Evolutionary conservation across 2,113 vertebrate genomes (phyloP), one percentile per base, ranked within the genome.

Genomic region (Junco hyemalis): DNA sequence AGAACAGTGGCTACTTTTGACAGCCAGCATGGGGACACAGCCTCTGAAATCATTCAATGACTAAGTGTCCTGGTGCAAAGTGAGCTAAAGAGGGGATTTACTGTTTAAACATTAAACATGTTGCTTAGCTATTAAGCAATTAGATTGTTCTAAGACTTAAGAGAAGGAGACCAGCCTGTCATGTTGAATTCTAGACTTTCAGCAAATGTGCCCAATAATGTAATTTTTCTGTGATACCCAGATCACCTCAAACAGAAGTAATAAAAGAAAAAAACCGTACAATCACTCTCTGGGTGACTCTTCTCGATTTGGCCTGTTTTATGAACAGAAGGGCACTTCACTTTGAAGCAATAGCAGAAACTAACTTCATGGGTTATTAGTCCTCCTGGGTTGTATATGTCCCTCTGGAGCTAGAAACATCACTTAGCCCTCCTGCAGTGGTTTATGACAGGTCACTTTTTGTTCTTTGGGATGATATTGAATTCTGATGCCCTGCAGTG

Each of bases 91-190:
- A 93, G 88, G 90, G 90, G 92, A 90, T 94, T 97, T 92, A 86
- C 82, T 56, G 72, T 93, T 97, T 96, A 97, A 97, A 93, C 40
- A 95, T 97, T 95, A 97, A 95, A 86, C 92, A 45, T 25, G 82
- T 83, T 92, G 95, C 69, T 96, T 94, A 97, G 76, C 57, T 88
- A 95, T 96, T 97, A 97, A 97, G 64, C 95, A 96, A 78, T 83
- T 85, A 86, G 36, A 51, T 78, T 83, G 71, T 83, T 93, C 48
- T 68, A 60, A 90, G 69, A 77, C 88, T 86, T 81, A 78, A 68
- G 76, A 79, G 47, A 83, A 72, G 79, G 72, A 92, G 64, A 80
- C 10, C 22, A 48, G 23, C 18, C 28, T 88, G 71, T 68, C 31
- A 74, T 61, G 38, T 68, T 4, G 0, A 9, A 29, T 88, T 71